Conservation (phyloP, 2,113 vertebrate species). For the Nannospalax galili region DNA sequence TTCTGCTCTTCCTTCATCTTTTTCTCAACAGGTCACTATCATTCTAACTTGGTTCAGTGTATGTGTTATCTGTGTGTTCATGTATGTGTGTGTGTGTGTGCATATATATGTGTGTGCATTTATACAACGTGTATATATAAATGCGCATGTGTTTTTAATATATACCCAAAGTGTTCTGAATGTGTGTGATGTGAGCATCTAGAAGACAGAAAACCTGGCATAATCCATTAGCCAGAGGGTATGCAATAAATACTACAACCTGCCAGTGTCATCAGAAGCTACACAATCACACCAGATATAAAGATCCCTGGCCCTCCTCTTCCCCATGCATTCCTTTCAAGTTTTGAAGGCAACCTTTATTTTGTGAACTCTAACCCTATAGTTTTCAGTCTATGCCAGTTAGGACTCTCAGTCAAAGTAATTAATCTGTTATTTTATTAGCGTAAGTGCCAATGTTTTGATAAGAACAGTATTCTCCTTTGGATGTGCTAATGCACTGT, state of each 20-base stretch:
- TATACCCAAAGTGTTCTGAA: background rate
- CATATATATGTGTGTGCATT: background rate
- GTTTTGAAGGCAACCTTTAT: slow-evolving; percentile 6
- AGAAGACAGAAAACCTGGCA: background rate
- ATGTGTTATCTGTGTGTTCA: background rate
- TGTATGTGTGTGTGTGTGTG: background rate
- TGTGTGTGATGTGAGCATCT: background rate
- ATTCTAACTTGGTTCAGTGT: background rate
- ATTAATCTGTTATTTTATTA: slow-evolving; percentile 16
- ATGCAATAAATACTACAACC: background rate
- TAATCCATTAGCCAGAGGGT: background rate
- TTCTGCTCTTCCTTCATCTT: background rate
- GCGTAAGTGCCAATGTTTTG: background rate
- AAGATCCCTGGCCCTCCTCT: background rate
- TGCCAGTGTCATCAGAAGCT: background rate
- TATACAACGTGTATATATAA: background rate
- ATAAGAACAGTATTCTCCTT: background rate
- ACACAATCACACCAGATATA: background rate
- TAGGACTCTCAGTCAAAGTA: background rate
- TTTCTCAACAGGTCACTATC: background rate
- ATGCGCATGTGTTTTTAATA: background rate
- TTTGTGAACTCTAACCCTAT: background rate
- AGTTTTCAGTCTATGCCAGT: background rate
- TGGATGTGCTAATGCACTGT: background rate
- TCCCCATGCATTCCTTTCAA: background rate